A percentile compares a stretch with the other conserved stretches of the same genome.
phyloP scores from a whole-genome alignment of 1,140 invertebrate species.

The Hycleus cichorii region DNA sequence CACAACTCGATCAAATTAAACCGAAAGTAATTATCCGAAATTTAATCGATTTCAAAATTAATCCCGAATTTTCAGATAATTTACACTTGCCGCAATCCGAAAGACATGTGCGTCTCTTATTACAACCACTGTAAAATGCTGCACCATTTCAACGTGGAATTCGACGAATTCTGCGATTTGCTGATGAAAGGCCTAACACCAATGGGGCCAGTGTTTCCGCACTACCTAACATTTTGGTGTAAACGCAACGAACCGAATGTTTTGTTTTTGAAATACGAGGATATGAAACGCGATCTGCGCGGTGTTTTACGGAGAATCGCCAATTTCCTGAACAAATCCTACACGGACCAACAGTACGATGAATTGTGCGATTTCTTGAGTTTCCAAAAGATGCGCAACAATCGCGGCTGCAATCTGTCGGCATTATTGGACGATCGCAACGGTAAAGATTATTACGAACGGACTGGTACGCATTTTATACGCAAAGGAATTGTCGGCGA shows the following conservation, averaged over 20 bases:
- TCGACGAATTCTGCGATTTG: constrained; percentile 75
- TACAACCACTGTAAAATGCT: constrained; percentile 77
- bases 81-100: constrained; percentile 86
- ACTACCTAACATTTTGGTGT: constrained; percentile 67
- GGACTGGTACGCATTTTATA: constrained; percentile 60
- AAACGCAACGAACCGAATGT: constrained; percentile 66
- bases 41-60: neutral
- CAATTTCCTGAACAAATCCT: constrained; percentile 59
- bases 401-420: constrained; percentile 60
- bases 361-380: constrained; percentile 66
- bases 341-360: constrained; percentile 57
- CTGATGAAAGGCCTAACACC: constrained; percentile 56
- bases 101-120: constrained; percentile 88
- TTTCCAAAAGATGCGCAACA: constrained; percentile 74
- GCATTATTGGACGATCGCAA: constrained; percentile 50
- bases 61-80: constrained; percentile 57
- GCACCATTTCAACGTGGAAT: constrained; percentile 60
- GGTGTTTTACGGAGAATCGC: constrained; percentile 59
- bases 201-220: constrained; percentile 49
- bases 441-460: constrained; percentile 44
- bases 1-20: constrained; percentile 57
- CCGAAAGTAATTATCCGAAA: constrained; percentile 52
- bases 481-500: constrained; percentile 77
- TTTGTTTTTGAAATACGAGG: constrained; percentile 77
- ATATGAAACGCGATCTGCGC: constrained; percentile 68